phyloP scores from a whole-genome alignment of 2,797 vertebrate species.

The Alca torda region DNA sequence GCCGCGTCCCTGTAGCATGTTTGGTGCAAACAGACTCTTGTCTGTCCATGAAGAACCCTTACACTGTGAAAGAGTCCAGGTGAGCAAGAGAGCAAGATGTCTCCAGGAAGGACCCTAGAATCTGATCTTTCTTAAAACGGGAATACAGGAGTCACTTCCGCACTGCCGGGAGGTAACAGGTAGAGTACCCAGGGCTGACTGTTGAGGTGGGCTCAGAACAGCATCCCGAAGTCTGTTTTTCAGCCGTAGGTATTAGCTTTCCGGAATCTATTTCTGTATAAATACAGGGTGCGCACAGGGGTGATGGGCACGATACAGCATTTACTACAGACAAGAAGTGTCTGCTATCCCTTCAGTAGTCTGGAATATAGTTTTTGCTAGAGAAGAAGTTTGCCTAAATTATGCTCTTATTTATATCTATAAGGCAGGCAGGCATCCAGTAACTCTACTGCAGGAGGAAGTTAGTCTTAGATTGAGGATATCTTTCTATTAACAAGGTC shows the following conservation, averaged over 20 bases:
- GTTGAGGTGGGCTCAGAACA: neutral
- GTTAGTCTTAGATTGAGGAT: constrained; percentile 10
- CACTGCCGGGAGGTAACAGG: neutral
- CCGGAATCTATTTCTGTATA: neutral
- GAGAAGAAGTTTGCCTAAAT: neutral
- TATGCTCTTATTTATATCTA: neutral
- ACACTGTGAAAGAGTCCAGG: neutral
- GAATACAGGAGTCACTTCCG: neutral
- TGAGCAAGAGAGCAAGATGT: neutral
- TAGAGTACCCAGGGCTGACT: neutral
- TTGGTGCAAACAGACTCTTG: neutral
- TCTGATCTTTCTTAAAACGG: neutral
- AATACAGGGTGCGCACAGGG: neutral
- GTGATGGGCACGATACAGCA: neutral
- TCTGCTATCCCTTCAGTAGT: neutral
- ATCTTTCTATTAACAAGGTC: constrained; percentile 59
- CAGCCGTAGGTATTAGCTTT: neutral
- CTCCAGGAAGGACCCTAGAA: neutral
- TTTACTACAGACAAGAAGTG: neutral
- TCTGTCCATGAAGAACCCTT: neutral
- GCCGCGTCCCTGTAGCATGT: neutral
- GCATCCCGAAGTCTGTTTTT: neutral
- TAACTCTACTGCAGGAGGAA: neutral
- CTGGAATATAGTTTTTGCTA: neutral
- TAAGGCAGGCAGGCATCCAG: neutral